A percentile compares a stretch with the other conserved stretches of the same genome.
Conservation (phyloP, 2,113 vertebrate genomes). For the Macquaria ambigua region DNA sequence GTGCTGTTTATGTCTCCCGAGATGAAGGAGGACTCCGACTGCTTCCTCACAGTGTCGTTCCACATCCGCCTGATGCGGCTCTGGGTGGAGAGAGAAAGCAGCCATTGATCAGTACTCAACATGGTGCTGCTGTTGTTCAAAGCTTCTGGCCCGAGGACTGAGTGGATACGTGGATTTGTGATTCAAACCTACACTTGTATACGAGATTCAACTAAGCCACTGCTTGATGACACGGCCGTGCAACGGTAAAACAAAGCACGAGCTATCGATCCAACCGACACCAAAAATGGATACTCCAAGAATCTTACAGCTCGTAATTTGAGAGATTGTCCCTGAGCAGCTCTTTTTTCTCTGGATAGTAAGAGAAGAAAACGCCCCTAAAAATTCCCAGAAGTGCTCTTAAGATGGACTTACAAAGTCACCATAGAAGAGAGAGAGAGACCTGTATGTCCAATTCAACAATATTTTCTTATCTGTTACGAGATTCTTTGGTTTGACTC, state of each 20-base stretch:
- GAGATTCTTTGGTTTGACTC: background rate
- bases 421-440: slow-evolving; percentile 27
- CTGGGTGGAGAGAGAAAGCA: slow-evolving; percentile 81
- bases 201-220: slow-evolving; percentile 20
- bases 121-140: slow-evolving; percentile 44
- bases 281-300: slow-evolving; percentile 36
- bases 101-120: slow-evolving; percentile 71
- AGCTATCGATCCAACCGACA: slow-evolving; percentile 43
- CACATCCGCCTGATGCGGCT: slow-evolving; percentile 99
- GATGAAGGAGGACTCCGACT: slow-evolving; percentile 99
- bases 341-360: slow-evolving; percentile 11
- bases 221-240: slow-evolving; percentile 33
- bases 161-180: slow-evolving; percentile 41
- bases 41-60: slow-evolving; percentile 99
- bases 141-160: slow-evolving; percentile 36
- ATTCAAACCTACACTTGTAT: slow-evolving; percentile 27
- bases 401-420: slow-evolving; percentile 44
- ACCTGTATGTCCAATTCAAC: background rate
- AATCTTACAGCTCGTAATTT: slow-evolving; percentile 51
- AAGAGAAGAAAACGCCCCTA: slow-evolving; percentile 4
- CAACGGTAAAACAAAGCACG: slow-evolving; percentile 32
- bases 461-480: background rate
- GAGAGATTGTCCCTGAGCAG: slow-evolving; percentile 31
- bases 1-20: slow-evolving; percentile 99
- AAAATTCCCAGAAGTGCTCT: slow-evolving; percentile 45